These are phyloP conservation scores for Drosophila seguyi DNA, from an alignment of 1,140 invertebrate species.

Conservation along the genomic window DNA sequence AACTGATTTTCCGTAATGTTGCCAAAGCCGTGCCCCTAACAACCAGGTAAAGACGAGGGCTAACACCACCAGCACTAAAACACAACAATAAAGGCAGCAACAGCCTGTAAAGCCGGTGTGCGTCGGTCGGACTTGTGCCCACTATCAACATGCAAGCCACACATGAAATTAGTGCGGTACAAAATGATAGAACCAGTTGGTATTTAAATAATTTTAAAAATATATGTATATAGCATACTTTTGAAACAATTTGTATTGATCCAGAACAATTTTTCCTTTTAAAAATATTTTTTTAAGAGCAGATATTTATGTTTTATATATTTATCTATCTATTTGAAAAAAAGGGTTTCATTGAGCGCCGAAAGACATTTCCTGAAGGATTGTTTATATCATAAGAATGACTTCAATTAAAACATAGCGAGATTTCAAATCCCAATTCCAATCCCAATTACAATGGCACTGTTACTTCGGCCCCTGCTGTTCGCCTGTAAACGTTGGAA, in stretches of 20 bases:
- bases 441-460: neutral
- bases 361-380: neutral
- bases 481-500: slow-evolving; percentile 36
- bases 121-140: slow-evolving; percentile 69
- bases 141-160: slow-evolving; percentile 45
- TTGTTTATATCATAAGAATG: neutral
- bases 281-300: no score
- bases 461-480: neutral
- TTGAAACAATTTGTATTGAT: neutral
- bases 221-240: neutral
- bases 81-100: slow-evolving; percentile 63
- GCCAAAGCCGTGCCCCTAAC: slow-evolving; percentile 78
- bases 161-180: slow-evolving; percentile 2
- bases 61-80: slow-evolving; percentile 45
- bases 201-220: neutral
- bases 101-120: slow-evolving; percentile 78
- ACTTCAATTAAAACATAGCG: no score
- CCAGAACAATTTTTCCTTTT: neutral
- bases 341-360: no score
- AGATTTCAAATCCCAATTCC: neutral
- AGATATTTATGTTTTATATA: no score
- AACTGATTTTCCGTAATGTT: slow-evolving; percentile 83
- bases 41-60: slow-evolving; percentile 50
- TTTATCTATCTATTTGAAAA: no score
- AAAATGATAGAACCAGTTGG: neutral